Conservation (phyloP, 64 coral and sea anemone species). For the Montipora cactus region DNA sequence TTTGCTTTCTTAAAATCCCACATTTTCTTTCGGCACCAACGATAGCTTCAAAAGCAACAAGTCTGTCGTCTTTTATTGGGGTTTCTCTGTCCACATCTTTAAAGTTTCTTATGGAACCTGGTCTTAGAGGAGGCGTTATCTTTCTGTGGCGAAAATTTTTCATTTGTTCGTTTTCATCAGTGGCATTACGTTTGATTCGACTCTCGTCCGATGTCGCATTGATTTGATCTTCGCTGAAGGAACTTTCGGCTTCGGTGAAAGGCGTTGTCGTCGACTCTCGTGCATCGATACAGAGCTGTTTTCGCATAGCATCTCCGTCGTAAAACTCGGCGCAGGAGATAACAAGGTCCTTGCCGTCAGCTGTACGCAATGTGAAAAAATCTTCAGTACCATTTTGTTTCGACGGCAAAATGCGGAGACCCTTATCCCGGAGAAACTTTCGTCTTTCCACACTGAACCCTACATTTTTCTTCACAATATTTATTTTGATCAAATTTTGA, state of each 20-base stretch:
- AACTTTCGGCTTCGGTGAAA: slow-evolving; percentile 10
- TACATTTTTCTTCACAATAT: slow-evolving; percentile 70
- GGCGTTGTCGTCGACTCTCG: background rate
- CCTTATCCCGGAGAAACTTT: slow-evolving; percentile 78
- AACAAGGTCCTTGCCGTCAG: slow-evolving; percentile 60
- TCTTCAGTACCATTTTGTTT: background rate
- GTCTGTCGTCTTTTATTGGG: slow-evolving; percentile 17
- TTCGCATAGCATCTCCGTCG: slow-evolving; percentile 58
- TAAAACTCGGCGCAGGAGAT: slow-evolving; percentile 72
- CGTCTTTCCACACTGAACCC: slow-evolving; percentile 82
- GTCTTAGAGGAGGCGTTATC: slow-evolving; percentile 67
- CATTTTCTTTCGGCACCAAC: background rate
- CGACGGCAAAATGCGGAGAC: slow-evolving; percentile 66
- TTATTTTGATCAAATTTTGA: slow-evolving; percentile 82
- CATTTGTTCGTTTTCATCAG: background rate
- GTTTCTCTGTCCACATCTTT: slow-evolving; percentile 70
- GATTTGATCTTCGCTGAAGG: background rate
- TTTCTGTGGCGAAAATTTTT: slow-evolving; percentile 67
- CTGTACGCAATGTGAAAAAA: slow-evolving; percentile 46
- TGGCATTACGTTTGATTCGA: background rate
- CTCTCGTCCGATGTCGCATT: background rate
- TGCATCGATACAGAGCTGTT: slow-evolving; percentile 39
- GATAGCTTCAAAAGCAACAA: background rate
- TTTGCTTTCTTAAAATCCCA: slow-evolving; percentile 23
- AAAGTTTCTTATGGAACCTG: slow-evolving; percentile 82